Base-by-base conservation (phyloP, 2,888 invertebrate genomes). In the Drosophila birchii region DNA sequence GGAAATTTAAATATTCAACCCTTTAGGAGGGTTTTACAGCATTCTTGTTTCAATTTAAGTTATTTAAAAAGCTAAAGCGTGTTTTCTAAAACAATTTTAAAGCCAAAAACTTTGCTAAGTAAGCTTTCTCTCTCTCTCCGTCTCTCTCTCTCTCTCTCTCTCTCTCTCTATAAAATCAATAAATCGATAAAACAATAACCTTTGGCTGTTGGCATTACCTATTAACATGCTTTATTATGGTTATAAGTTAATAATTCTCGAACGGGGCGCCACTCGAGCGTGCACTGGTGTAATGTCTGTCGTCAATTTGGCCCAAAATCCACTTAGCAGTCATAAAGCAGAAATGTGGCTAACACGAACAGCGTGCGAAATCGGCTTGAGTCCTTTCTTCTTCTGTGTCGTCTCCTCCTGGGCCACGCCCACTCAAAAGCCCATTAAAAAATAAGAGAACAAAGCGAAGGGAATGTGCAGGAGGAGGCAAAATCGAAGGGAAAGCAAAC, bases 351-450 rank as follows among this genome's bases (percentile, higher is more conserved):
- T 58, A 51, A 58, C 23, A 34, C 39, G 63, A 64, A 47, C 45
- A 29, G 63, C 63, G 63, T 62, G 63, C 64, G 49, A 62, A 64
- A 64, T 64, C 64, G 62, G 63, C 64, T 64, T 49, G 63, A 62
- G 51, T 34, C 14, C 51, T 34, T n/a, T 29, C 29, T 29, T 29
- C 7, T 5, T 18, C 18, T 20, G 20, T 44, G 20, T 14, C 20
- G 43, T 14, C 34, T 20, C 34, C 20, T 18, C 58, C 36, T 29
- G 58, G 58, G 64, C 64, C 64, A 66, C 64, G 71, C 61, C 70
- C 71, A 41, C 70, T 71, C 61, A 34, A 38, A 55, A 70, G 70
- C 70, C 69, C 64, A 70, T 70, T 64, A 69, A 69, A 69, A 69
- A 59, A 49, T 45, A 45, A 69, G 23, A 51, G 49, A 67, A 68